phyloP scores from a whole-genome alignment of 2,797 vertebrate species.

The Phoxinus dragarum region DNA sequence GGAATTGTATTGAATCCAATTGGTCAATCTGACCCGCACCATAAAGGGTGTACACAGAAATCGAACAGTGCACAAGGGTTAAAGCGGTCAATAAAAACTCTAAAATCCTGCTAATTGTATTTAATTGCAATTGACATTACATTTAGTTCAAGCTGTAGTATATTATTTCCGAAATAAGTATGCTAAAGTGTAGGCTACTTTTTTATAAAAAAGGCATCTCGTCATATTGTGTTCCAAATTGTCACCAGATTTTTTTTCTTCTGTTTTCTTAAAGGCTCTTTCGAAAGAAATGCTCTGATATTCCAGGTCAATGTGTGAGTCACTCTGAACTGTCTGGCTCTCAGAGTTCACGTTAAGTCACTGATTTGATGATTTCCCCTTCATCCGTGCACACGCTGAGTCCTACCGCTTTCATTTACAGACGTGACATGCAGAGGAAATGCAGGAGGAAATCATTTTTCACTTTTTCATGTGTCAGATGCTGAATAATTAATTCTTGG shows the following conservation, averaged over 20 bases:
- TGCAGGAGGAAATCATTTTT: neutral
- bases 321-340: neutral
- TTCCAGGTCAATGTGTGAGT: neutral
- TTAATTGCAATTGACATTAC: too few species aligned
- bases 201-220: neutral
- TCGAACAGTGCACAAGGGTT: too few species aligned
- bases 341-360: neutral
- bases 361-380: neutral
- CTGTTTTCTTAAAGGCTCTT: neutral
- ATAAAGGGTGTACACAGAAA: too few species aligned
- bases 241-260: too few species aligned
- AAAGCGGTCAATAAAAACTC: too few species aligned
- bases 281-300: neutral
- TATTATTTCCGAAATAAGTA: neutral
- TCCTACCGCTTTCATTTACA: conserved; percentile 9
- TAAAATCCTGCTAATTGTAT: too few species aligned
- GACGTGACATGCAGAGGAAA: neutral
- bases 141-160: neutral
- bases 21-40: too few species aligned
- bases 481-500: conserved; percentile 9
- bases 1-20: too few species aligned
- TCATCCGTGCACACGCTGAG: neutral
- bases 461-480: neutral
- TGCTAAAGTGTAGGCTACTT: neutral
- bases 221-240: neutral